A percentile compares a stretch with the other conserved stretches of the same genome.
These are phyloP conservation scores for Hippocampus mohnikei DNA, from an alignment of 2,113 vertebrate genomes.

Conservation along the genomic window DNA sequence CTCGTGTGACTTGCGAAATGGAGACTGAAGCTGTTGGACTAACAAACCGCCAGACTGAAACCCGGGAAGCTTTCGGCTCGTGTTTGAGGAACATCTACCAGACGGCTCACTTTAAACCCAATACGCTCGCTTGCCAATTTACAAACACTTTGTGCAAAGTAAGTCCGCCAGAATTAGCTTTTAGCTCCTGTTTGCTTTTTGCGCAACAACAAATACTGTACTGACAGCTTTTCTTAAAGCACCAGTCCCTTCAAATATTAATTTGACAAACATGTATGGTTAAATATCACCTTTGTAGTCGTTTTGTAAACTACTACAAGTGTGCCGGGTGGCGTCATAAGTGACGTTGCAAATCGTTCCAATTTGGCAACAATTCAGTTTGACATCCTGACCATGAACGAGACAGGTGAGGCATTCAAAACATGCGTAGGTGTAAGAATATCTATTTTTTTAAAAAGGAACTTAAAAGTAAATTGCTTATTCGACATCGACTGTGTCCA, in stretches of 20 bases:
- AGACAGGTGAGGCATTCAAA: neutral
- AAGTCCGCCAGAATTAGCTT: slow-evolving; percentile 22
- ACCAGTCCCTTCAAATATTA: neutral
- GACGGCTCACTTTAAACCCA: neutral
- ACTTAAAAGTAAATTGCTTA: neutral
- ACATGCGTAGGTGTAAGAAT: neutral
- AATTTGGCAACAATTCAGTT: neutral
- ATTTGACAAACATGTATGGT: neutral
- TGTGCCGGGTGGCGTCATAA: neutral
- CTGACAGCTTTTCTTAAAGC: neutral
- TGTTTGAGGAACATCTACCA: neutral
- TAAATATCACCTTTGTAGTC: neutral
- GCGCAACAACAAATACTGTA: neutral
- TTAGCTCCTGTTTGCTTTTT: slow-evolving; percentile 9
- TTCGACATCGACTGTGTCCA: neutral
- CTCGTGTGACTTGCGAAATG: slow-evolving; percentile 53
- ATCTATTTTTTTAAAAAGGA: neutral
- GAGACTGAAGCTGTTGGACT: slow-evolving; percentile 9
- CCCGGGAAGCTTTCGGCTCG: neutral
- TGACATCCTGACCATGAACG: neutral
- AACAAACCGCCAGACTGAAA: neutral
- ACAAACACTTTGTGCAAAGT: slow-evolving; percentile 23
- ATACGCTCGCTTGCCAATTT: neutral
- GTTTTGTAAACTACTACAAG: neutral
- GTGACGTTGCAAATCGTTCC: neutral